phyloP scores from a whole-genome alignment of 2,113 vertebrate species.

The Ploceus nigricollis region DNA sequence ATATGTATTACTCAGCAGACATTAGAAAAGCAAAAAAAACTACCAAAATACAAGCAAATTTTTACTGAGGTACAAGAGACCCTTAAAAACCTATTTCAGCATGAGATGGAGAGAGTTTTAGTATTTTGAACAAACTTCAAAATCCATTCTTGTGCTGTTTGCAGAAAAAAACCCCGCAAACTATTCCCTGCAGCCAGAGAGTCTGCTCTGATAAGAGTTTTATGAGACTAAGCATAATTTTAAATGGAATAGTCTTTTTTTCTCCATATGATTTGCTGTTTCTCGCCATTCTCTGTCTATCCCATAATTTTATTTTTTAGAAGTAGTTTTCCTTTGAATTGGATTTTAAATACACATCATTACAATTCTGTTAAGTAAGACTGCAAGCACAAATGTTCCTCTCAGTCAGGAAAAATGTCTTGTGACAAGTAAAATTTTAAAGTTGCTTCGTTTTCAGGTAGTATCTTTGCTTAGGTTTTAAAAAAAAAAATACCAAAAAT shows the following conservation, averaged over 20 bases:
- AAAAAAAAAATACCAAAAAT: neutral
- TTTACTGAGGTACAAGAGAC: neutral
- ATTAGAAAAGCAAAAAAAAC: neutral
- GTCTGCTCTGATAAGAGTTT: slow-evolving; percentile 39
- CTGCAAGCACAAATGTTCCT: neutral
- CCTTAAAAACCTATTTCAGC: neutral
- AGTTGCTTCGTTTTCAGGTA: neutral
- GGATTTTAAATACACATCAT: neutral
- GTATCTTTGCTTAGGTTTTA: neutral
- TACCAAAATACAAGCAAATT: neutral
- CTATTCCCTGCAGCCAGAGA: slow-evolving; percentile 33
- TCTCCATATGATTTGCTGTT: neutral
- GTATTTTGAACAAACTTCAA: slow-evolving; percentile 32
- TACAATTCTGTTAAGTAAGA: neutral
- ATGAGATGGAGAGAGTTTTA: neutral
- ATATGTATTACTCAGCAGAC: neutral
- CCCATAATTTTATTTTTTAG: slow-evolving; percentile 11
- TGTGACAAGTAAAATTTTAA: neutral
- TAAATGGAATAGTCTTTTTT: slow-evolving; percentile 14
- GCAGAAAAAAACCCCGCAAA: neutral
- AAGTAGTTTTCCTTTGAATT: neutral
- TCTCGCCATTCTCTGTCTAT: neutral
- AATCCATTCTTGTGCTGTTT: slow-evolving; percentile 8
- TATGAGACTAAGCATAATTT: slow-evolving; percentile 47
- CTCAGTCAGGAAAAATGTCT: neutral